Conservation (phyloP, 2,113 vertebrate genomes). For the Catharus fuscescens region DNA sequence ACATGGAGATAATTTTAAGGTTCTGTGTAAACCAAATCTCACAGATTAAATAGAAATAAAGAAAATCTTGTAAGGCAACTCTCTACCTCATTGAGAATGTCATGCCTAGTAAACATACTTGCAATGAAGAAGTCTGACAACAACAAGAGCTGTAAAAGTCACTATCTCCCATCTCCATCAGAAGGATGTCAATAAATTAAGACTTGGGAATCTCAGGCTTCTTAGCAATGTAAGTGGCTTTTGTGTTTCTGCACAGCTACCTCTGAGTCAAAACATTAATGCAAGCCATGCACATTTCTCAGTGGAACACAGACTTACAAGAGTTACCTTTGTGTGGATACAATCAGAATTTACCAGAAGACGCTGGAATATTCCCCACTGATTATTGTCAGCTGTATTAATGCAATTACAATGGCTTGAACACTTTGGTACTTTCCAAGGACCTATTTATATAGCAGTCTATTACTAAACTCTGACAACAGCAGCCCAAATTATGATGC, state of each 20-base stretch:
- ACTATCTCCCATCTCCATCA: not conserved
- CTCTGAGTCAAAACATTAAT: not conserved
- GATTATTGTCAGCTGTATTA: slow-evolving; percentile 35
- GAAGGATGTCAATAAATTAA: not conserved
- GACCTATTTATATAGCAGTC: slow-evolving; percentile 55
- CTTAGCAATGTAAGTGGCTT: not conserved
- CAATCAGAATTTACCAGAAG: not conserved
- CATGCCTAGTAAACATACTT: not conserved
- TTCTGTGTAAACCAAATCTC: not conserved
- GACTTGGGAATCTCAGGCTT: not conserved
- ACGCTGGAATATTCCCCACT: not conserved
- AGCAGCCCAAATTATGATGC: slow-evolving; percentile 54
- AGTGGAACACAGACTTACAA: not conserved
- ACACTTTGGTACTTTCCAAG: slow-evolving; percentile 62
- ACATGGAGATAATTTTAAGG: not conserved
- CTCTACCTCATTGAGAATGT: not conserved
- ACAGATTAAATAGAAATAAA: not conserved
- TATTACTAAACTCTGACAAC: slow-evolving; percentile 63
- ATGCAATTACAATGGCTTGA: slow-evolving; percentile 42
- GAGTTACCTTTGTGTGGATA: not conserved
- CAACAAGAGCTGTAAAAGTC: not conserved
- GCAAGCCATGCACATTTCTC: not conserved
- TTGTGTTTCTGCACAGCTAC: not conserved
- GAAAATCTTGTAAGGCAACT: not conserved
- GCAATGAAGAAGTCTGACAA: not conserved